phyloP scores from a whole-genome alignment of 2,113 vertebrate genomes.

The Pogonocichla stellata region DNA sequence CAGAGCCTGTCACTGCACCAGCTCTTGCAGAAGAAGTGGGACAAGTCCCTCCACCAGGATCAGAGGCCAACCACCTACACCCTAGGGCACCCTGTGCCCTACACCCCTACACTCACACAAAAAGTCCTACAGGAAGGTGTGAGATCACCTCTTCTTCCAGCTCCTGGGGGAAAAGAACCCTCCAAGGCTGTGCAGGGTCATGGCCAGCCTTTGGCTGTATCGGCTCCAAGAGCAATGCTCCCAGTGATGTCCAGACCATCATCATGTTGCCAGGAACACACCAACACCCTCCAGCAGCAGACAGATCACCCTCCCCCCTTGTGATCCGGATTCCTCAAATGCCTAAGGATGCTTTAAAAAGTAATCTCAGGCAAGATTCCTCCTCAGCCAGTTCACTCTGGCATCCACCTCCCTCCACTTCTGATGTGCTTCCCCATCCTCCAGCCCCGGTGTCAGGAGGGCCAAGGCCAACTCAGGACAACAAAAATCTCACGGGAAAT shows the following conservation, averaged over 20 bases:
- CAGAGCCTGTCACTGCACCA: rapidly evolving
- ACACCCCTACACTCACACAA: rapidly evolving
- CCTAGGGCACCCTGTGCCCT: neutral
- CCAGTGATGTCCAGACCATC: neutral
- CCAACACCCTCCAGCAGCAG: neutral
- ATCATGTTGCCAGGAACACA: rapidly evolving
- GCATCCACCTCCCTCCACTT: neutral
- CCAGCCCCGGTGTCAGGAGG: rapidly evolving
- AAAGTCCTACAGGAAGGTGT: rapidly evolving
- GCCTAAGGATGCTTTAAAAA: neutral
- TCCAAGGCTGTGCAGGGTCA: rapidly evolving
- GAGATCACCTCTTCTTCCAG: neutral
- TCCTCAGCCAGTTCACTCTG: rapidly evolving
- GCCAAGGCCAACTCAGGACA: neutral
- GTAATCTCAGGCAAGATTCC: neutral
- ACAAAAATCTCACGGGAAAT: neutral
- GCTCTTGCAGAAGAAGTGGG: rapidly evolving
- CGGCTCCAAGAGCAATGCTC: neutral
- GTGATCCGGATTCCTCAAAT: rapidly evolving
- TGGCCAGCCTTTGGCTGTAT: neutral
- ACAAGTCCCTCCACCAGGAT: rapidly evolving
- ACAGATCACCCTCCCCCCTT: rapidly evolving
- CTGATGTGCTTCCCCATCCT: rapidly evolving
- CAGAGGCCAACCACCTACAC: neutral
- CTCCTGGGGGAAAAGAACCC: neutral